Evolutionary conservation across 2,797 vertebrate genomes (phyloP).

Genomic region (Psittacula derbiana): DNA sequence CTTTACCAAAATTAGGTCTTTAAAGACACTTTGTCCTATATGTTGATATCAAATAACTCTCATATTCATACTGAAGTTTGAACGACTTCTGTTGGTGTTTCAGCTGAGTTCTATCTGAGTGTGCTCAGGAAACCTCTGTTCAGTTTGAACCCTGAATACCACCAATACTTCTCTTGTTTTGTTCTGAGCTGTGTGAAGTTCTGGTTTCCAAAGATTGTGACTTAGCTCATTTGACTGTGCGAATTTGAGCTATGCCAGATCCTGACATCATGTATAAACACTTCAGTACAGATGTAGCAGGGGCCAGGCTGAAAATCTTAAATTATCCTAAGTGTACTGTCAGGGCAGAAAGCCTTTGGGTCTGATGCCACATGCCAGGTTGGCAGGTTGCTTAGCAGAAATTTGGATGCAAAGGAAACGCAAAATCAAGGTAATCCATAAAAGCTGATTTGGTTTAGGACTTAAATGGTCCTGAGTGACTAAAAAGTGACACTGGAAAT

Average conservation of each 20-base stretch:
- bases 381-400: neutral
- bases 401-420: neutral
- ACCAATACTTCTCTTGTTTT: neutral
- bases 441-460: neutral
- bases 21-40: neutral
- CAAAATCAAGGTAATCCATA: neutral
- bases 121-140: neutral
- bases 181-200: neutral
- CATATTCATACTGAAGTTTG: neutral
- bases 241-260: neutral
- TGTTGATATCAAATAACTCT: neutral
- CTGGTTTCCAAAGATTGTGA: neutral
- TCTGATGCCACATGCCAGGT: neutral
- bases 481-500: neutral
- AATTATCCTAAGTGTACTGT: neutral
- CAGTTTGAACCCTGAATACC: neutral
- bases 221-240: neutral
- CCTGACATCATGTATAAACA: conserved; percentile 24
- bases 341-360: neutral
- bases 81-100: neutral
- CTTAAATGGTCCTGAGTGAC: neutral
- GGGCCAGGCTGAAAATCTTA: neutral
- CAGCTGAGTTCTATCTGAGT: neutral
- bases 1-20: neutral
- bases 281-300: neutral